Base-by-base conservation (phyloP, 2,113 vertebrate genomes). In the Sorex araneus region DNA sequence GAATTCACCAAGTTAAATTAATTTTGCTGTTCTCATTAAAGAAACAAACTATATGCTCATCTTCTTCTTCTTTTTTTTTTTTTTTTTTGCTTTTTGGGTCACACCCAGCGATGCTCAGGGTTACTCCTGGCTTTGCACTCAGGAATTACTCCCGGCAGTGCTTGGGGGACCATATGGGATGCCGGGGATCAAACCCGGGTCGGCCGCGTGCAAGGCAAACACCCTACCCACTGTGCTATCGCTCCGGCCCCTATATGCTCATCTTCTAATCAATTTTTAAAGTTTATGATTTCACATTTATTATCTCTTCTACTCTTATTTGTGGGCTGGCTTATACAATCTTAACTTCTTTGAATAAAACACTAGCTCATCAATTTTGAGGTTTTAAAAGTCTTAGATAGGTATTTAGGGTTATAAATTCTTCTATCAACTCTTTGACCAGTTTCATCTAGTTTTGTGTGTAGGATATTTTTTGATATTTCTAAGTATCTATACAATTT, bases 301-400 rank as follows among this genome's bases (percentile, higher is more conserved):
- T 74, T 50, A 50, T 74, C 34, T 80, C 23, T 34, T 77, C 13
- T 63, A 40, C 47, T 90, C 67, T 87, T 70, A 79, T 79, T 86
- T 43, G n/a, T 63, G 27, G 34, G 70, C 82, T 84, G 47, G 13
- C 43, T 3, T 75, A 4, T 2, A 79, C n/a, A 15, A 28, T 1
- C 9, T 40, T 81, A 77, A 86, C 28, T 73, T 85, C 3, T 77
- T 75, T 86, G 28, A 32, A 34, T 71, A 45, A 54, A 47, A 45
- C 63, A 6, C 36, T 89, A 47, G 4, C 1, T 95, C 9, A 69
- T 84, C 91, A 86, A 84, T 82, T 90, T 91, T 79, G 54, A 77
- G 13, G 13, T 3, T 82, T 81, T 73, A 27, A 66, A 32, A 40
- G 3, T 78, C 40, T 78, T 7, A 16, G 23, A 2, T 50, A 91